phyloP scores from a whole-genome alignment of 2,888 invertebrate genomes.

The Pammene fasciana region DNA sequence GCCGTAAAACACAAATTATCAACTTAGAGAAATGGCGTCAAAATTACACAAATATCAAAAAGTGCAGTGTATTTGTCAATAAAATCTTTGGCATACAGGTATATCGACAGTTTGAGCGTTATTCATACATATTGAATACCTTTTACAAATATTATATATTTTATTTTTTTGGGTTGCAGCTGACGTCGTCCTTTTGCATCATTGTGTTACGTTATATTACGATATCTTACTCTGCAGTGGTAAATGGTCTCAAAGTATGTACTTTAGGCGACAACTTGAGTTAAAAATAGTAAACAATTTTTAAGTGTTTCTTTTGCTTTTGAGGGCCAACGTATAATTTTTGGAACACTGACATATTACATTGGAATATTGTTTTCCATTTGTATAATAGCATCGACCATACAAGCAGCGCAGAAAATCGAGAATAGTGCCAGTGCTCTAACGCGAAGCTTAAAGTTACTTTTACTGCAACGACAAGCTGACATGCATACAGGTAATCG shows the following conservation, averaged over 20 bases:
- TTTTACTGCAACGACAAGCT: background rate
- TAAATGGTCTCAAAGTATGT: background rate
- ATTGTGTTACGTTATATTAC: background rate
- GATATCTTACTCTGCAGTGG: background rate
- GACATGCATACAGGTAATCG: background rate
- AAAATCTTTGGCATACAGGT: conserved; percentile 3
- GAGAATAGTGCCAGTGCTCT: background rate
- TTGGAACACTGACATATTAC: background rate
- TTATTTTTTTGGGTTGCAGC: background rate
- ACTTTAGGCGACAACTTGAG: background rate
- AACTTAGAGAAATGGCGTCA: conserved; percentile 7
- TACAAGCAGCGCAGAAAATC: background rate
- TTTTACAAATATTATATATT: too few relatives aligned
- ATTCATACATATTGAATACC: too few relatives aligned
- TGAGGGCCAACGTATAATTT: background rate
- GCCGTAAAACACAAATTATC: background rate
- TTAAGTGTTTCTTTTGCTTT: background rate
- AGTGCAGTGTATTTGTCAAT: background rate
- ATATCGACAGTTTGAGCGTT: background rate
- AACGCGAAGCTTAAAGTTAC: background rate
- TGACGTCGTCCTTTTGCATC: background rate
- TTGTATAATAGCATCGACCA: background rate
- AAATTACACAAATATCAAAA: background rate
- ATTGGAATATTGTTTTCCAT: background rate
- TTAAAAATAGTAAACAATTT: background rate